A percentile compares a stretch with the other conserved stretches of the same genome.
phyloP scores from a whole-genome alignment of 2,113 vertebrate genomes.

The Sterrhoptilus dennistouni region DNA sequence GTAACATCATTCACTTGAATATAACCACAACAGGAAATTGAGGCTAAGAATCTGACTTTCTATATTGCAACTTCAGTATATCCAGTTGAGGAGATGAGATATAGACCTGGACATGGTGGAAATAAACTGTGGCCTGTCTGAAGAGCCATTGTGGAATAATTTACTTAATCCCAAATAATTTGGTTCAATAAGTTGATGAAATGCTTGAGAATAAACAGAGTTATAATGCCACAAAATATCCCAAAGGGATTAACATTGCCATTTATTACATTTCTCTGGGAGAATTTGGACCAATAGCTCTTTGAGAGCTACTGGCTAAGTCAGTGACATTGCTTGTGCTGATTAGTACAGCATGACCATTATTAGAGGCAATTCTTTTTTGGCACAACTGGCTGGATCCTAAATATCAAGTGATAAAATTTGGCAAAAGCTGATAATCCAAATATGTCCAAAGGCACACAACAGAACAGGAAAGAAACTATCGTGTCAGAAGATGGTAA shows the following conservation, averaged over 20 bases:
- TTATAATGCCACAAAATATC: neutral
- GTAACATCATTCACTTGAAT: rapidly evolving
- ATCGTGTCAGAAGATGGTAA: neutral
- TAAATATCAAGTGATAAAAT: neutral
- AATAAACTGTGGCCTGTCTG: neutral
- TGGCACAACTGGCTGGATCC: neutral
- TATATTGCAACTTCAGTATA: neutral
- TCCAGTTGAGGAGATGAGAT: neutral
- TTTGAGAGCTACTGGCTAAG: neutral
- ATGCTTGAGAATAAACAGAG: neutral
- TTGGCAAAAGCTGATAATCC: neutral
- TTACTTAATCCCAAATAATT: neutral
- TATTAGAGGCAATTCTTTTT: neutral
- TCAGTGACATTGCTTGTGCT: neutral
- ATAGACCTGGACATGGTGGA: no score
- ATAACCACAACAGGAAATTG: neutral
- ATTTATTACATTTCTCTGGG: neutral
- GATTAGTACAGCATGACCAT: neutral
- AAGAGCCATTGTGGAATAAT: neutral
- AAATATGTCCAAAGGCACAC: neutral
- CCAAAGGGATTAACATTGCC: neutral
- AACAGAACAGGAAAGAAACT: neutral
- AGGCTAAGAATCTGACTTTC: neutral
- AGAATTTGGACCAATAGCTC: neutral
- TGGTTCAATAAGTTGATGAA: neutral